Base-by-base conservation (phyloP, 2,797 vertebrate genomes). In the Protosalanx chinensis region DNA sequence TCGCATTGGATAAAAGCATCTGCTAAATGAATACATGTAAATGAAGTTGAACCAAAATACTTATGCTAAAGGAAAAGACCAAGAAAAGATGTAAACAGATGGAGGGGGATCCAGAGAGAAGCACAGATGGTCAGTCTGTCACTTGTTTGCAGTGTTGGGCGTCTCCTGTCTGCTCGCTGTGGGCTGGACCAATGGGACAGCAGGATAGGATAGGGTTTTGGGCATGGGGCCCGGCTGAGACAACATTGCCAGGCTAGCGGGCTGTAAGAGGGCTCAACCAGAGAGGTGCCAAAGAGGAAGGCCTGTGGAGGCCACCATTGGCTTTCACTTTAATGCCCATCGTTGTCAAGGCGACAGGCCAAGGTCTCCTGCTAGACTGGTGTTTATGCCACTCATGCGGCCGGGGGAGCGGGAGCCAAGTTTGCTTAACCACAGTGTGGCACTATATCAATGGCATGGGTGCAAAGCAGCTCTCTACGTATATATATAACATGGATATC, bases 101-200 rank as follows among this genome's bases (percentile, higher is more conserved):
- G 61, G 70, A 62, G 7, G 60, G 16, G 57, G 64, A 58, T 51
- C 1, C 35, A 37, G 35, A 37, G 35, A 7, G 6, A 37, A 37
- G 35, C 35, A 53, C 73, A 79, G 77, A 79, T 79, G 77, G 77
- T 70, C 68, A 71, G 80, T 79, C 81, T 79, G 72, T 69, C 78
- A 46, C 69, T 77, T 64, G 65, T 70, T 58, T 66, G 71, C 72
- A 74, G 37, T 7, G 37, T 41, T 64, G 73, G 72, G 71, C 67
- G 63, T 73, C 74, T 85, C 75, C 74, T 76, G 72, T 75, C 53
- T 72, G 70, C 18, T 41, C 64, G 4, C 30, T 18, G 18, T 4
- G 49, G 67, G 49, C 53, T 30, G 76, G 67, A 58, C 75, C 78
- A 79, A 59, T 46, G 20, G 64, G 60, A 68, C 51, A 23, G 32